phyloP scores from a whole-genome alignment of 2,888 invertebrate genomes.

The Girardia tigrina region DNA sequence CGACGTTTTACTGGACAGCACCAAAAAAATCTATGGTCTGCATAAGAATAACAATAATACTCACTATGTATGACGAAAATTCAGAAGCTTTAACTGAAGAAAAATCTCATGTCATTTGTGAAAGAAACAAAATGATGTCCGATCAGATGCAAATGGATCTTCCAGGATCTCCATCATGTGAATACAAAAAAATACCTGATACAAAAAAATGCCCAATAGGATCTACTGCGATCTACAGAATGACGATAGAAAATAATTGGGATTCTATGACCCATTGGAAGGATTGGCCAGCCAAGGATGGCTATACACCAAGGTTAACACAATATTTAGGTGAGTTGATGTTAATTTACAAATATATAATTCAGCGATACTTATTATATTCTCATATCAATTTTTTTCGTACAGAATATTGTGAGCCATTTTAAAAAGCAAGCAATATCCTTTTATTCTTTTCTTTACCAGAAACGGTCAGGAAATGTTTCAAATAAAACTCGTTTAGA shows the following conservation, averaged over 20 bases:
- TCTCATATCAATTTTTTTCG: too few relatives aligned
- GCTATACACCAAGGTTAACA: background rate
- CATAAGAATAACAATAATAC: background rate
- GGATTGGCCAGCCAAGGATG: background rate
- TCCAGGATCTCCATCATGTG: background rate
- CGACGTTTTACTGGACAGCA: background rate
- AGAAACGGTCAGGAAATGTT: too few relatives aligned
- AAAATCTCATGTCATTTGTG: background rate
- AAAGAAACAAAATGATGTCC: background rate
- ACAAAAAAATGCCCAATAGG: background rate
- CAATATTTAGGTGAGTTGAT: background rate
- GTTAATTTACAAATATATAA: too few relatives aligned
- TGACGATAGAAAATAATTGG: background rate
- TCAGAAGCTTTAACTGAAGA: background rate
- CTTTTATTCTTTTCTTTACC: too few relatives aligned
- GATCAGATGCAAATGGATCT: background rate
- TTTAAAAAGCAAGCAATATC: too few relatives aligned
- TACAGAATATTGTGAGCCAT: too few relatives aligned
- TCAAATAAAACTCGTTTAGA: too few relatives aligned
- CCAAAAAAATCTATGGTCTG: background rate
- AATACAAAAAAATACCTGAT: background rate
- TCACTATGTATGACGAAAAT: background rate
- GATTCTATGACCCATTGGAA: background rate
- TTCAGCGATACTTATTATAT: too few relatives aligned
- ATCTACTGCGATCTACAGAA: background rate